These are phyloP conservation scores for Sphaerophoria taeniata DNA, from an alignment of 2,888 invertebrate genomes.

Conservation along the genomic window DNA sequence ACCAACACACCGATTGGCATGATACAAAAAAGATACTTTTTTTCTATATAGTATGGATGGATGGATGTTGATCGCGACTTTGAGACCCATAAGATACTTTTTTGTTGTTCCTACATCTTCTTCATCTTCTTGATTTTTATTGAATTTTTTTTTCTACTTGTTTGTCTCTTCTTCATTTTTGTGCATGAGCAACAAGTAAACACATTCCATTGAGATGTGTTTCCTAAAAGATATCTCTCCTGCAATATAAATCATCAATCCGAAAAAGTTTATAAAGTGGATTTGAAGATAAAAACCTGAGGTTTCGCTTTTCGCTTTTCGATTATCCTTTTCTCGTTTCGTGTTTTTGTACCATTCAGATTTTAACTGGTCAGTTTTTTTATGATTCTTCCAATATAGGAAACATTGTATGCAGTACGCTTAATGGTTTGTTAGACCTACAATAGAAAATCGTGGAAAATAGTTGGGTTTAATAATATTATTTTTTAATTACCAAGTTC, in stretches of 20 bases:
- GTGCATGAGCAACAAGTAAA: slow-evolving; percentile 73
- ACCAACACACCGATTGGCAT: slow-evolving; percentile 1
- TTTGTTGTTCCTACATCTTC: slow-evolving; percentile 26
- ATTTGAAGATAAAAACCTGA: slow-evolving; percentile 48
- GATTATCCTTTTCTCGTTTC: slow-evolving; percentile 32
- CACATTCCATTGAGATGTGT: slow-evolving; percentile 74
- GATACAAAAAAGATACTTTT: slow-evolving; percentile 30
- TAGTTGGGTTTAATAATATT: too few relatives aligned
- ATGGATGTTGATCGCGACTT: slow-evolving; percentile 60
- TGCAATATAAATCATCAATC: slow-evolving; percentile 62
- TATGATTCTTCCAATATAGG: too few relatives aligned
- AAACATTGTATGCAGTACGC: too few relatives aligned
- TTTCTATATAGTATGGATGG: slow-evolving; percentile 22
- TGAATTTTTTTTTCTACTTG: background rate
- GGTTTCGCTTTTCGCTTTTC: slow-evolving; percentile 8
- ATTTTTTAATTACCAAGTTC: too few relatives aligned
- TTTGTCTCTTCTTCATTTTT: slow-evolving; percentile 46
- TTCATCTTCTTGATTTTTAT: slow-evolving; percentile 26
- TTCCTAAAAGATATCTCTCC: slow-evolving; percentile 67
- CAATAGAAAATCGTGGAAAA: too few relatives aligned
- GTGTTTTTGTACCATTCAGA: background rate
- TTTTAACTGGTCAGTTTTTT: background rate
- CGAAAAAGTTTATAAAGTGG: slow-evolving; percentile 48
- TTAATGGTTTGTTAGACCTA: too few relatives aligned
- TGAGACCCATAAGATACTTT: slow-evolving; percentile 71